Evolutionary conservation across 2,797 vertebrate genomes (phyloP), one percentile per base, ranked within the genome.

Genomic region (Sebastes diaconus): DNA sequence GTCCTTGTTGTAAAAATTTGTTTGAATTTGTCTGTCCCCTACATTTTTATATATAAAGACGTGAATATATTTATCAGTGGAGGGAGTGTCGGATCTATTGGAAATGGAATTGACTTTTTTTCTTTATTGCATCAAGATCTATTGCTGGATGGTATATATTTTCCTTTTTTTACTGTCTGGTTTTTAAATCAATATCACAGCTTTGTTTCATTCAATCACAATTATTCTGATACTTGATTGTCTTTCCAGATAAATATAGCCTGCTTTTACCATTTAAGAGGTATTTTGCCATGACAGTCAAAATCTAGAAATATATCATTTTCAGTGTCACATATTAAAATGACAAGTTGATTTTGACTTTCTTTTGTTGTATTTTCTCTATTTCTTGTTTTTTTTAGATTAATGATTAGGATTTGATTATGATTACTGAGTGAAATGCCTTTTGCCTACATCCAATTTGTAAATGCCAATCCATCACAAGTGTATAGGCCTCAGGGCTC

Each of bases 41-140:
- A 86, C 86, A 88, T 94, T 95, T 95, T 93, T 94, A 92, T 94
- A 91, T 93, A 91, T 93, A 91, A 92, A 94, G 88, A 93, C 91
- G 73, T 93, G 91, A 91, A 94, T 93, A 95, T 95, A 96, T 96
- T 96, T 95, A 95, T 96, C 95, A 94, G 92, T 93, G 85, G 87
- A 81, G 71, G 75, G 85, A 89, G 86, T 90, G 86, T 93, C 94
- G 88, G 88, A 94, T 94, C 89, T 94, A 88, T 92, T 90, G 77
- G 88, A 91, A 92, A 92, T 85, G 36, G 83, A 77, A 81, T 86
- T 50, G 39, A 80, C 73, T 80, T 80, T 84, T 84, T 88, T 89
- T 68, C 68, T 90, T 90, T 91, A 75, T 87, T 90, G 76, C 89
- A 90, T 93, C 91, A 85, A 93, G 88, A 90, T 95, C 90, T 90